phyloP scores from a whole-genome alignment of 2,113 vertebrate species.

The Phyllopteryx taeniolatus region DNA sequence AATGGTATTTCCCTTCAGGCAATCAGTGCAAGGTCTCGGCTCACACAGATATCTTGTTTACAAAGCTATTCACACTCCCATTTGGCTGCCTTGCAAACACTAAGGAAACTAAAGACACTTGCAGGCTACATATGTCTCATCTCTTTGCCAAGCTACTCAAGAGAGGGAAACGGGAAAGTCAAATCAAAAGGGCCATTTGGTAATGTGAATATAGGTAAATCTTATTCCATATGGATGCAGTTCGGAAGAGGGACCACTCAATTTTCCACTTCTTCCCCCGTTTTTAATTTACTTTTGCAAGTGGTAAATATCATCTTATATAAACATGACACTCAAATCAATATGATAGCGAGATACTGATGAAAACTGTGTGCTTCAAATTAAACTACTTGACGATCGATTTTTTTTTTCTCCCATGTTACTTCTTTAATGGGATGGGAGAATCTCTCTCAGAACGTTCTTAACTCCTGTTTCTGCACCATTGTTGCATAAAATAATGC shows the following conservation, averaged over 20 bases:
- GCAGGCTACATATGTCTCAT: slow-evolving; percentile 63
- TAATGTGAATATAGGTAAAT: slow-evolving; percentile 50
- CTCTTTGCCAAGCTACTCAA: slow-evolving; percentile 63
- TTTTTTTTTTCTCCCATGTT: too few relatives aligned
- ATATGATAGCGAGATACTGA: background rate
- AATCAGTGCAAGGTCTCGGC: slow-evolving; percentile 56
- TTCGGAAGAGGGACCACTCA: slow-evolving; percentile 30
- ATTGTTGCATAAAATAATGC: too few relatives aligned
- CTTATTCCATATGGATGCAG: slow-evolving; percentile 60
- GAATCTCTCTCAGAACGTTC: too few relatives aligned
- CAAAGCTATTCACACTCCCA: slow-evolving; percentile 69
- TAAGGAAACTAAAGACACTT: slow-evolving; percentile 63
- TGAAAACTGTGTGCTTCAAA: too few relatives aligned
- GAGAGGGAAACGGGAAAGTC: slow-evolving; percentile 57
- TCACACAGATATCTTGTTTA: slow-evolving; percentile 68
- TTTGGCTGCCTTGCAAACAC: slow-evolving; percentile 60
- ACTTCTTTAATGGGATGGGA: too few relatives aligned
- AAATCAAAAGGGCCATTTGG: slow-evolving; percentile 54
- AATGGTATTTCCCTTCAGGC: slow-evolving; percentile 65
- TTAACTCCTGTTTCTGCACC: too few relatives aligned
- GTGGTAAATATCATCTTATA: background rate
- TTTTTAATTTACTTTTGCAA: background rate
- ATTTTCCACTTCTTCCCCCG: slow-evolving; percentile 8
- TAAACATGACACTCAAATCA: background rate
- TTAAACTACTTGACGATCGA: too few relatives aligned